Percentiles rank a stretch among this genome's conserved stretches.
phyloP scores from a whole-genome alignment of 53 echinoderm and acorn worm species.

The Temnopleurus reevesii region DNA sequence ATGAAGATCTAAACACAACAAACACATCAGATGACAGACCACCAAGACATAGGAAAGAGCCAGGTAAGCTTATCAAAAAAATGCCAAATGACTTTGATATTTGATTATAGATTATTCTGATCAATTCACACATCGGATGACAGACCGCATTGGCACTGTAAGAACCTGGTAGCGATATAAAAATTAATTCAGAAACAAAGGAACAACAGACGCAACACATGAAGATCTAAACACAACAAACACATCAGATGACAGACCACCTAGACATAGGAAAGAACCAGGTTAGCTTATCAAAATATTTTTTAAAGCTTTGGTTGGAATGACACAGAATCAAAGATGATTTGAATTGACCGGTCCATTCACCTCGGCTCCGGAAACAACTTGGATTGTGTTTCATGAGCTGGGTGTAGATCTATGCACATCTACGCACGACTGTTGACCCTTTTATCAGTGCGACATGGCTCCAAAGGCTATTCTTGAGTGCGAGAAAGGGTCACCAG shows the following conservation, averaged over 20 bases:
- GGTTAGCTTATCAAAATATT: neutral
- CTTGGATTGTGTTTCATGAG: too few species aligned
- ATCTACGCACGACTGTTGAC: too few species aligned
- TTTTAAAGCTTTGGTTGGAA: too few species aligned
- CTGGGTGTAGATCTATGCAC: too few species aligned
- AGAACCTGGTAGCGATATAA: neutral
- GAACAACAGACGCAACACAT: neutral
- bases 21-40: neutral
- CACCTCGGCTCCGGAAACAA: too few species aligned
- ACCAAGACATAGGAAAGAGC: neutral
- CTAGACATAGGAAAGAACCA: neutral
- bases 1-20: constrained; percentile 52
- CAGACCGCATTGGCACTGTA: neutral
- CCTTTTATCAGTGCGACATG: too few species aligned
- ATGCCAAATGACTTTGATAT: neutral
- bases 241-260: neutral
- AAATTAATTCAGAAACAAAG: neutral
- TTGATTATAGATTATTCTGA: neutral
- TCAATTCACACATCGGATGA: neutral
- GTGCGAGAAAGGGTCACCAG: too few species aligned
- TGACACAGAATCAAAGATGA: too few species aligned
- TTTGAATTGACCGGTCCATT: too few species aligned
- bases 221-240: neutral
- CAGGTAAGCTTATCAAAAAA: neutral
- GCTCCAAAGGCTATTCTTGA: too few species aligned